Percentiles rank a stretch among this genome's conserved stretches.
Conservation (phyloP, 2,113 vertebrate species). For the Meleagris gallopavo region DNA sequence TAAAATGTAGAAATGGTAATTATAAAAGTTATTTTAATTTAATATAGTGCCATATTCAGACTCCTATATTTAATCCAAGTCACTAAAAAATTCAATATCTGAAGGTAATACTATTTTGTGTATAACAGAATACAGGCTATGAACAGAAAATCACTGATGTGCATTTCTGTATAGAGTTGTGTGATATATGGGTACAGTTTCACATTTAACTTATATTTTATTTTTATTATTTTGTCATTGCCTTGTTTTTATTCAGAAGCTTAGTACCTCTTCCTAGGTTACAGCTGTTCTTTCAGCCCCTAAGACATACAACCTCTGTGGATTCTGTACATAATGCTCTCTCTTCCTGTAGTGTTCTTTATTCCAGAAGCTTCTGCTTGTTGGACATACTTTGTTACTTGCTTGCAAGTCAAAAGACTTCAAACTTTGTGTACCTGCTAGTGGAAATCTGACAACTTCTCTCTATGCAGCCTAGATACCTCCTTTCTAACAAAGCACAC, state of each 20-base stretch:
- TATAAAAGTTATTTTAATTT: slow-evolving; percentile 32
- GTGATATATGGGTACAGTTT: neutral
- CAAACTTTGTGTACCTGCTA: neutral
- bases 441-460: neutral
- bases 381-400: neutral
- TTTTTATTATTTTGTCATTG: neutral
- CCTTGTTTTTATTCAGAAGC: neutral
- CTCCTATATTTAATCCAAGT: neutral
- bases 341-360: neutral
- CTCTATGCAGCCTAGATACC: too few relatives aligned
- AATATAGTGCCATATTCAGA: neutral
- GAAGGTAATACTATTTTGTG: neutral
- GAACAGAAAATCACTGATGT: neutral
- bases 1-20: neutral
- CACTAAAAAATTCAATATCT: too few relatives aligned
- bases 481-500: neutral
- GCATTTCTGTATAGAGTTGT: neutral
- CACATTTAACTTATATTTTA: neutral
- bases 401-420: neutral
- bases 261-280: neutral
- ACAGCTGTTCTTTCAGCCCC: fast-evolving
- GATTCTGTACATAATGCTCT: fast-evolving
- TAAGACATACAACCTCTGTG: fast-evolving
- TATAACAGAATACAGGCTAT: neutral
- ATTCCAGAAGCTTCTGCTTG: neutral